These are phyloP conservation scores for Sinocyclocheilus rhinocerous DNA, from an alignment of 2,113 vertebrate genomes.

Conservation along the genomic window DNA sequence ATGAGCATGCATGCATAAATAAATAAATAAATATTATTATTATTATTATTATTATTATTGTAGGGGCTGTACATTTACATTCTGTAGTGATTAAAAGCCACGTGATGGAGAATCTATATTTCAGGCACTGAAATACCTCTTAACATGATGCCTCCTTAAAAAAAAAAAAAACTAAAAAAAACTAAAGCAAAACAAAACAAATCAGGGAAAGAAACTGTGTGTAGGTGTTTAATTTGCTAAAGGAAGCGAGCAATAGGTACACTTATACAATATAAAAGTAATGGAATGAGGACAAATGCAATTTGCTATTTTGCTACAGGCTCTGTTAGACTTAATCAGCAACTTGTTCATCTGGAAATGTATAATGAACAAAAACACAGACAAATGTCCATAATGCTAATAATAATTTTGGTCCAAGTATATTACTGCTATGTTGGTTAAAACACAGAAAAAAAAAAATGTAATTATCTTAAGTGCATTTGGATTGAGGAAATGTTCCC, in stretches of 20 bases:
- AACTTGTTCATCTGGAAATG: slow-evolving; percentile 40
- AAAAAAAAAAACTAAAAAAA: neutral
- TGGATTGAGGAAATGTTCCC: slow-evolving; percentile 8
- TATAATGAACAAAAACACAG: slow-evolving; percentile 29
- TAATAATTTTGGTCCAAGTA: slow-evolving; percentile 1
- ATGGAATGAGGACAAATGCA: slow-evolving; percentile 46
- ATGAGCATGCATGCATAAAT: neutral
- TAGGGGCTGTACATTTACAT: neutral
- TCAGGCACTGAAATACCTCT: neutral
- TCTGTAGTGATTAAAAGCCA: neutral
- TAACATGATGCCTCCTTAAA: neutral
- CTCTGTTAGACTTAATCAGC: slow-evolving; percentile 33
- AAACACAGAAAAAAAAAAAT: neutral
- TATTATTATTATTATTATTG: neutral
- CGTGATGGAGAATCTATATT: neutral
- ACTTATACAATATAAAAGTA: slow-evolving; percentile 20
- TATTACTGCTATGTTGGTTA: neutral
- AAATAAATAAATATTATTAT: neutral
- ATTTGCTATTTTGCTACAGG: slow-evolving; percentile 51
- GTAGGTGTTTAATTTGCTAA: slow-evolving; percentile 40
- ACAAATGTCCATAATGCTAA: neutral
- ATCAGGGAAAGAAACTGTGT: neutral
- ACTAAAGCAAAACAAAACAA: neutral
- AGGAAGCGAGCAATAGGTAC: slow-evolving; percentile 6
- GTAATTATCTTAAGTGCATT: slow-evolving; percentile 27